Base-by-base conservation (phyloP, 2,113 vertebrate genomes). In the Daboia siamensis region DNA sequence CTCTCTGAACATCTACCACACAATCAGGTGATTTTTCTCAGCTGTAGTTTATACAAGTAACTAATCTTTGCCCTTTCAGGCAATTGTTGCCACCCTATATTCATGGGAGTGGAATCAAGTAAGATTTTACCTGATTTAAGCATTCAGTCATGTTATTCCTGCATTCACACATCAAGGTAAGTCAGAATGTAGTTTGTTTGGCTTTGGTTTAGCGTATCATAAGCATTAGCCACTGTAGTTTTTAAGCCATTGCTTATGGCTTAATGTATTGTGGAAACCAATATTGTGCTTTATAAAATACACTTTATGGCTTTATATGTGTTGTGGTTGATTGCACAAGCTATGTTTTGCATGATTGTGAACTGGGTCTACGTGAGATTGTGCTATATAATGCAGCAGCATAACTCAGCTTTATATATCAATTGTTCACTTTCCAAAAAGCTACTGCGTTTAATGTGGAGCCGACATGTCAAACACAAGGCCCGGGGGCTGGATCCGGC, bases 1-100 rank as follows among this genome's bases (percentile, higher is more conserved):
- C 92, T 44, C 29, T 91, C 86, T 93, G 92, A 95, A 95, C 93
- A 96, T 96, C 95, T 97, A 95, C 0, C 56, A 69, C 94, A 94
- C 87, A 93, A 96, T 94, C 94, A 94, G 91, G 56, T 55, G 95
- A 90, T 94, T 94, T 55, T 96, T 94, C 86, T 54, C 84, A 95
- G 92, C 1, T 89, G 92, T 91, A 84, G 92, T 94, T 94, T 95
- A 90, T 13, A 55, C 87, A 93, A 55, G 74, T 84, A 92, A 46
- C 64, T 87, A 88, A 33, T 33, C 74, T 86, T 48, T 91, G 94
- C 94, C 95, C 94, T 95, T 96, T 87, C n/a, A 96, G 95, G 96
- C 94, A 86, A 87, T 52, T 94, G 94, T 93, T 95, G 87, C 95
- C 89, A 94, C 92, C 95, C 93, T 59, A 87, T 95, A 91, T 55